Conservation (phyloP, 1,140 invertebrate species). For the Oppia nitens region DNA sequence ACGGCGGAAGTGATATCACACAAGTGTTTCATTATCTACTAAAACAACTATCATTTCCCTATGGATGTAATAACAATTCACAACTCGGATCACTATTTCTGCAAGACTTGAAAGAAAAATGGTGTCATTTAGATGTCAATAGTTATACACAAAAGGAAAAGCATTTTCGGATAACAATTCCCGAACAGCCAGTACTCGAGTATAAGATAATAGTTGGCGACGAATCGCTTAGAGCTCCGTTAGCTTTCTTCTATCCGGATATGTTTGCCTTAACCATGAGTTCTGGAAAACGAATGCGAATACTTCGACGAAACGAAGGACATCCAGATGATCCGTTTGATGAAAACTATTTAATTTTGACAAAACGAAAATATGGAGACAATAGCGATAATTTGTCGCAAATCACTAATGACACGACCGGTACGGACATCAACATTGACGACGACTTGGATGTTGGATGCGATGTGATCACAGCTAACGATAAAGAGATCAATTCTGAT, state of each 20-base stretch:
- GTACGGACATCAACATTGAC: constrained; percentile 12
- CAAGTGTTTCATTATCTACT: constrained; percentile 69
- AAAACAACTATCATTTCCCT: constrained; percentile 69
- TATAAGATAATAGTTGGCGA: constrained; percentile 73
- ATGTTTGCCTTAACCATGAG: constrained; percentile 46
- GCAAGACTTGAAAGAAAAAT: constrained; percentile 67
- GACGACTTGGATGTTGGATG: constrained; percentile 20
- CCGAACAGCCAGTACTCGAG: constrained; percentile 46
- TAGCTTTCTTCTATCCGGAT: constrained; percentile 74
- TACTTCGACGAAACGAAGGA: constrained; percentile 52
- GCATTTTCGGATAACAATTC: constrained; percentile 53
- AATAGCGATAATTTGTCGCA: constrained; percentile 25
- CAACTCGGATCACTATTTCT: constrained; percentile 39
- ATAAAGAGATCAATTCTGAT: constrained; percentile 38
- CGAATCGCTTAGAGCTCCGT: constrained; percentile 75
- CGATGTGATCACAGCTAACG: constrained; percentile 20
- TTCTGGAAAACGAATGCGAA: constrained; percentile 47
- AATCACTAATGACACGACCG: not conserved
- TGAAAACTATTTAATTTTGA: constrained; percentile 54
- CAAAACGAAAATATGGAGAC: constrained; percentile 36
- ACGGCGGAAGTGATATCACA: constrained; percentile 73
- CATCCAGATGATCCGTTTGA: constrained; percentile 87
- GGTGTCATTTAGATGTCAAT: constrained; percentile 78
- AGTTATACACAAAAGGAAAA: constrained; percentile 65
- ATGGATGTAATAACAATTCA: constrained; percentile 49